phyloP scores from a whole-genome alignment of 2,888 invertebrate genomes.

The Caenorhabditis doughertyi region DNA sequence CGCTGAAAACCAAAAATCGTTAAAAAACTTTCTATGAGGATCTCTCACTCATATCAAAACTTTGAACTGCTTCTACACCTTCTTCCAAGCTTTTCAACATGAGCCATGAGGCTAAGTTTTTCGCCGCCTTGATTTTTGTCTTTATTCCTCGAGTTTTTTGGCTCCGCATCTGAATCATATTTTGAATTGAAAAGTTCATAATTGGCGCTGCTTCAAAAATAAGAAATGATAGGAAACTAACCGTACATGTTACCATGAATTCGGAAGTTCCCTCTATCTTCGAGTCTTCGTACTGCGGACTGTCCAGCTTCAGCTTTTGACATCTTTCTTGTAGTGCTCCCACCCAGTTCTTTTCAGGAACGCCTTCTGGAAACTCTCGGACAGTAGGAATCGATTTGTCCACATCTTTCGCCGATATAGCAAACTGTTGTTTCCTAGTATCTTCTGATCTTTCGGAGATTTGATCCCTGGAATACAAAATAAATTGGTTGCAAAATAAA shows the following conservation, averaged over 20 bases:
- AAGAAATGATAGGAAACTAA: conserved; percentile 86
- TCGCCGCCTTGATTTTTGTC: conserved; percentile 96
- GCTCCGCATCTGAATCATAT: conserved; percentile 44
- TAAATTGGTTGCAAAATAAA: not conserved
- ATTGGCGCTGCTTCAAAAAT: too few relatives aligned
- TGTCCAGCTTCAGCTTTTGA: conserved; percentile 89
- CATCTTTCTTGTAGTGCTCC: conserved; percentile 37
- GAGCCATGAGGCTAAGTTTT: conserved; percentile 95
- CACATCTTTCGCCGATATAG: not conserved
- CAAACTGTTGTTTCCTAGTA: not conserved
- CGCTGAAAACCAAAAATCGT: conserved; percentile 3
- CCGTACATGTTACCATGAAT: conserved; percentile 93
- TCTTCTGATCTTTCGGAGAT: conserved; percentile 85
- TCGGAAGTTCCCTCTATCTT: conserved; percentile 85
- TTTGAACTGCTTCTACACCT: conserved; percentile 24
- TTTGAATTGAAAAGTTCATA: not conserved
- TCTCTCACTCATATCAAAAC: conserved; percentile 10
- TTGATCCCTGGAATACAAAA: conserved; percentile 87
- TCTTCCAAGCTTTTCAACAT: conserved; percentile 86
- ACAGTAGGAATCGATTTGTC: conserved; percentile 10
- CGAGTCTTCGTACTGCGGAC: conserved; percentile 91
- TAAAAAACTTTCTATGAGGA: conserved; percentile 9
- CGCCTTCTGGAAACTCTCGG: not conserved
- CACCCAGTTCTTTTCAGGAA: conserved; percentile 14
- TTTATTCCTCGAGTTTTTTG: conserved; percentile 85